Conservation (phyloP, 2,888 invertebrate genomes). For the Nebria brevicollis region DNA sequence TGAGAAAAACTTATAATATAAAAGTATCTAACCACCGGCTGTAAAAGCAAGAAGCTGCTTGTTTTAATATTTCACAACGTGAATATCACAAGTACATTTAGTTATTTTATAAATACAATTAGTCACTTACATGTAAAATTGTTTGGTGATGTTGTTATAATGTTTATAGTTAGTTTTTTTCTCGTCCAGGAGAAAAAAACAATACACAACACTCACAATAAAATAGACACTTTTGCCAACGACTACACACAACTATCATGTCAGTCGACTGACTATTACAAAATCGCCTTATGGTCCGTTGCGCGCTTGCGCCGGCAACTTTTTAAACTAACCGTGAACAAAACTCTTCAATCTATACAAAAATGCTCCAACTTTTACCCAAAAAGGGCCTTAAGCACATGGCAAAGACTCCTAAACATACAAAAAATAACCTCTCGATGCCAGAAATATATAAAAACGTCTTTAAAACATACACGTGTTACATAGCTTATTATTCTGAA, state of each 20-base stretch:
- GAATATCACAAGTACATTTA: not conserved
- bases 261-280: constrained; percentile 36
- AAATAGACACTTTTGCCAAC: constrained; percentile 33
- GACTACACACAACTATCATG: constrained; percentile 30
- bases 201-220: constrained; percentile 36
- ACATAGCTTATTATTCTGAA: too few species aligned
- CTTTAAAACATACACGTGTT: too few species aligned
- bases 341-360: not conserved
- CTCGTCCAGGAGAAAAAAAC: constrained; percentile 16
- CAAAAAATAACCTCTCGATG: too few species aligned
- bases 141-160: constrained; percentile 5
- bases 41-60: constrained; percentile 18
- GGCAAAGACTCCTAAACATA: too few species aligned
- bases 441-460: too few species aligned
- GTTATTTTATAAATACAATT: not conserved
- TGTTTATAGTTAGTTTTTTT: not conserved
- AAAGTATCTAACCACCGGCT: constrained; percentile 32
- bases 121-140: constrained; percentile 31
- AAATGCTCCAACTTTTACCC: not conserved
- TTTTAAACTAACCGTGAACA: not conserved
- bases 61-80: not conserved
- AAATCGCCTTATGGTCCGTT: constrained; percentile 20
- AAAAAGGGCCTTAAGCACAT: too few species aligned
- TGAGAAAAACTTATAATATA: not conserved
- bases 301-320: constrained; percentile 14